Base-by-base conservation (phyloP, 1,140 invertebrate genomes). In the Lepidurus packardi region DNA sequence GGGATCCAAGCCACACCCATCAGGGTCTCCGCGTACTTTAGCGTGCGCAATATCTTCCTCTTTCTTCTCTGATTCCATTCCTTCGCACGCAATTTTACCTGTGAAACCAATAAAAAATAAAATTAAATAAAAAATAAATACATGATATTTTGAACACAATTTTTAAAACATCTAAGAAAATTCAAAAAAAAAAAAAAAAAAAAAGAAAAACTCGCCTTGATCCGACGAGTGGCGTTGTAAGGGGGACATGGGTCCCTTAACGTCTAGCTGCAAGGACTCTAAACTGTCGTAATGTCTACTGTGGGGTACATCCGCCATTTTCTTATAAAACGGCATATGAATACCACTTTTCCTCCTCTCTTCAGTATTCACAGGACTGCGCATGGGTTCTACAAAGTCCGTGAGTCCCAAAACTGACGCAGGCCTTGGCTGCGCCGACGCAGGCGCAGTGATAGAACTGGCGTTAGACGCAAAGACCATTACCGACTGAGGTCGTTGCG, bases 1-100 rank as follows among this genome's bases (percentile, higher is more conserved):
- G 82, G 91, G 88, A 83, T 92, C 92, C 76, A 91, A 84, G 53
- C 91, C 92, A 81, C 91, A 92, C 9, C 93, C 93, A 83, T 94
- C 93, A 11, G 93, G 93, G 84, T 93, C 92, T n/a, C 92, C 92
- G 43, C 92, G 87, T 77, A 89, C 89, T 89, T 86, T 83, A 34
- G 75, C 43, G 34, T 21, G 42, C 73, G 42, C 73, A 75, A 2
- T 78, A n/a, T 65, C 44, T n/a, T 80, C 81, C 43, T 73, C 79
- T 47, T 78, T 45, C 73, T 65, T 77, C 11, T 79, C 73, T 13
- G 25, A 73, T 73, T 75, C 79, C 77, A 24, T 43, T 53, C 16
- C 13, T 45, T 74, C 79, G 1, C 43, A 10, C 25, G 43, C 43
- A 16, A 34, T 43, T 43, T 25, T 45, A 9, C 43, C 34, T 34